Evolutionary conservation across 2,113 vertebrate species (phyloP).

Genomic region (Otus sunia): DNA sequence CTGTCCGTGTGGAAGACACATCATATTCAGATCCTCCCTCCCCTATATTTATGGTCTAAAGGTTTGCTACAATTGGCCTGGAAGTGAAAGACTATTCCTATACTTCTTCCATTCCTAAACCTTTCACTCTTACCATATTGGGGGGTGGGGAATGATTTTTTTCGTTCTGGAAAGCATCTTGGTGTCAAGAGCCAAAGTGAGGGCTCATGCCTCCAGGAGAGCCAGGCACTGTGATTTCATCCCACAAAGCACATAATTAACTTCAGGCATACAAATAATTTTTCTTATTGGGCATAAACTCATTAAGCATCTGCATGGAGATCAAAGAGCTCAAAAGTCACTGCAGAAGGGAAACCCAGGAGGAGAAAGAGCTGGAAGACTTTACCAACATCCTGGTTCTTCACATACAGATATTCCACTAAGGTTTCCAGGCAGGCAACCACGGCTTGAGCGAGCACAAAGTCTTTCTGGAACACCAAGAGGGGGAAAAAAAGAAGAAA

Average conservation of each 20-base stretch:
- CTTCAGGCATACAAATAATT: not conserved
- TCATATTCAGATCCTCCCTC: not conserved
- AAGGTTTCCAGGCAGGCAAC: slow-evolving; percentile 86
- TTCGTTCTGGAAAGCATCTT: not conserved
- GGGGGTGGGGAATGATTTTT: not conserved
- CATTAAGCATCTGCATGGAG: not conserved
- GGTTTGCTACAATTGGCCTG: not conserved
- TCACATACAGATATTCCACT: slow-evolving; percentile 81
- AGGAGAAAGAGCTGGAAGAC: not conserved
- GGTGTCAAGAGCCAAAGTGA: not conserved
- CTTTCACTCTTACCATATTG: not conserved
- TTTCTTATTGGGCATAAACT: slow-evolving; percentile 6
- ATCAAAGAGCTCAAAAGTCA: slow-evolving; percentile 6
- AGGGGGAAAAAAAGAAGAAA: not conserved
- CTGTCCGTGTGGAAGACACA: not conserved
- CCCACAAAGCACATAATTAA: not conserved
- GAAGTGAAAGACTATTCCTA: not conserved
- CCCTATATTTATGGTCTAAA: not conserved
- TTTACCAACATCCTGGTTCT: slow-evolving; percentile 80
- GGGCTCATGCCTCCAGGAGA: not conserved
- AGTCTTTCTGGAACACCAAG: slow-evolving; percentile 81
- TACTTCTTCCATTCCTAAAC: not conserved
- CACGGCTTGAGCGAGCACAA: slow-evolving; percentile 80
- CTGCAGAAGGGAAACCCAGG: not conserved
- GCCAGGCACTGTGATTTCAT: not conserved